Evolutionary conservation across 2,113 vertebrate species (phyloP).

Genomic region (Oenanthe oenanthe): DNA sequence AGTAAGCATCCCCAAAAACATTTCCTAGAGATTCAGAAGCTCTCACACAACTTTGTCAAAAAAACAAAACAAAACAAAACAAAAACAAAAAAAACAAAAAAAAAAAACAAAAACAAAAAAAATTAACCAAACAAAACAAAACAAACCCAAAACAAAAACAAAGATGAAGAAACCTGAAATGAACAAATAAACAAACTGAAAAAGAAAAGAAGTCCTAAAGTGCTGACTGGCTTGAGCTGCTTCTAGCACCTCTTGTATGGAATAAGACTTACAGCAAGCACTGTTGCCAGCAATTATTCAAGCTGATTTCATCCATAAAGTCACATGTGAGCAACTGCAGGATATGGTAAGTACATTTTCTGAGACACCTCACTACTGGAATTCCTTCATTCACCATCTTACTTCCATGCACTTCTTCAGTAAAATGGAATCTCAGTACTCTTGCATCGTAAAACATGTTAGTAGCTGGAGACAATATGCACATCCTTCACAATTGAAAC

Average conservation of each 20-base stretch:
- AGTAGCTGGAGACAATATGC: conserved; percentile 65
- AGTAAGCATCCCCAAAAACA: conserved; percentile 67
- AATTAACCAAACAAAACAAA: neutral
- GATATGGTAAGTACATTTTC: conserved; percentile 15
- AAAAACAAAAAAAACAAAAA: neutral
- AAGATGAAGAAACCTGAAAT: neutral
- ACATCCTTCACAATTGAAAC: conserved; percentile 49
- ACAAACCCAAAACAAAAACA: too few species aligned
- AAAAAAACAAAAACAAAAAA: neutral
- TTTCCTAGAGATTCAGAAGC: conserved; percentile 61
- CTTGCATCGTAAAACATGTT: conserved; percentile 55
- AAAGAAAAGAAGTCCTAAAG: conserved; percentile 64
- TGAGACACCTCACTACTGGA: conserved; percentile 30
- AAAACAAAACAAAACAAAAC: neutral
- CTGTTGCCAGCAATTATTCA: conserved; percentile 63
- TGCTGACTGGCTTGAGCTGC: conserved; percentile 75
- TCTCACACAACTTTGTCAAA: conserved; percentile 70
- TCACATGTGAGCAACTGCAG: conserved; percentile 48
- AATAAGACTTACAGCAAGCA: conserved; percentile 64
- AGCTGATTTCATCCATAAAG: conserved; percentile 56
- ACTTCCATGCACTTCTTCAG: conserved; percentile 30
- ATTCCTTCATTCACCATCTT: conserved; percentile 43
- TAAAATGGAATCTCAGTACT: conserved; percentile 42
- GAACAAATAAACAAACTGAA: conserved; percentile 1
- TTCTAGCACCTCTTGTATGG: conserved; percentile 74